Percentiles rank a stretch among this genome's conserved stretches.
These are phyloP conservation scores for Larimichthys crocea DNA, from an alignment of 2,113 vertebrate genomes.

Conservation along the genomic window DNA sequence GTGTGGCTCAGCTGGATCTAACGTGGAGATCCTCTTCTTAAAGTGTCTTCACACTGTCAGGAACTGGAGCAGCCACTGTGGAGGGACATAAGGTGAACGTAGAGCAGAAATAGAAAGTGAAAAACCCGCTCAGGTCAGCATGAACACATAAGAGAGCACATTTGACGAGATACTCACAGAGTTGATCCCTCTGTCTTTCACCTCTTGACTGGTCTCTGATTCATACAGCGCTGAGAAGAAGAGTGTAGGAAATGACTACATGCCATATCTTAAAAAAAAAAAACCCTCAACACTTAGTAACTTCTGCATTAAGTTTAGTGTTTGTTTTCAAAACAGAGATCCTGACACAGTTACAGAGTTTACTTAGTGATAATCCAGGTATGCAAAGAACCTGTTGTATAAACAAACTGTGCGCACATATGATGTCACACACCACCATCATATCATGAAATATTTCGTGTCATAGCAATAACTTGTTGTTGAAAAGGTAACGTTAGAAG, in stretches of 20 bases:
- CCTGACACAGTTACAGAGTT: background rate
- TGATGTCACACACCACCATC: background rate
- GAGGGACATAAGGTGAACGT: conserved; percentile 17
- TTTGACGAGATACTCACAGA: conserved; percentile 74
- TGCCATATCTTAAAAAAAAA: background rate
- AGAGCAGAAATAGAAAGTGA: conserved; percentile 11
- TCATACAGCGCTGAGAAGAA: conserved; percentile 80
- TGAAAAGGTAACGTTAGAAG: background rate
- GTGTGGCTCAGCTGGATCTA: conserved; percentile 9
- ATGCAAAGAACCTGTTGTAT: background rate
- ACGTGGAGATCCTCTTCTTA: background rate
- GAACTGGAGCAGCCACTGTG: conserved; percentile 83
- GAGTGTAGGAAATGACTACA: conserved; percentile 29
- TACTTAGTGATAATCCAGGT: background rate
- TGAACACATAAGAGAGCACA: background rate
- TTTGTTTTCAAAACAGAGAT: conserved; percentile 2
- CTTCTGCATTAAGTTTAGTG: background rate
- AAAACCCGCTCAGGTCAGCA: background rate
- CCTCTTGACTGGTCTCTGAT: conserved; percentile 77
- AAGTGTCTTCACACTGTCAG: conserved; percentile 74
- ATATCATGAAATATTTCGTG: background rate
- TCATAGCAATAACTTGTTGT: background rate
- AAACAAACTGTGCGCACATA: background rate
- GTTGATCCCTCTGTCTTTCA: conserved; percentile 84
- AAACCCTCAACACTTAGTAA: background rate